Percentiles rank a stretch among this genome's conserved stretches.
These are phyloP conservation scores for Neocrepidodera transversa DNA, from an alignment of 2,888 invertebrate genomes.

Conservation along the genomic window DNA sequence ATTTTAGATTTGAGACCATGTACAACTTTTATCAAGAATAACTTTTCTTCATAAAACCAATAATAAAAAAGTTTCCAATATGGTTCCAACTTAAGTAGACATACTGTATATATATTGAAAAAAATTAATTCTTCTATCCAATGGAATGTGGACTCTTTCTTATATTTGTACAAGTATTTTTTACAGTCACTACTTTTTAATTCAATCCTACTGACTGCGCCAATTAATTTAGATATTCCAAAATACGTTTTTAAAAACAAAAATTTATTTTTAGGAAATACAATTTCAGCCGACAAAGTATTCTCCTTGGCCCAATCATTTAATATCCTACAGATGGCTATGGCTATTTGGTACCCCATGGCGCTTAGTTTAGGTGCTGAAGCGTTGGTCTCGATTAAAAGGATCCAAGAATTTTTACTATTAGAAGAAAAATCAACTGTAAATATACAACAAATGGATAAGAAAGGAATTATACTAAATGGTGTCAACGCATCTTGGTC, in stretches of 20 bases:
- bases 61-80: too few species aligned
- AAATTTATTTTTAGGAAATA: conserved; percentile 63
- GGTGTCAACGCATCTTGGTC: conserved; percentile 53
- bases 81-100: too few species aligned
- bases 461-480: conserved; percentile 43
- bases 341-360: conserved; percentile 38
- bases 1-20: too few species aligned
- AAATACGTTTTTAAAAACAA: neutral
- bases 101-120: too few species aligned
- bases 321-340: conserved; percentile 37
- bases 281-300: conserved; percentile 62
- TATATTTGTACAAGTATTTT: too few species aligned
- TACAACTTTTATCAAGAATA: too few species aligned
- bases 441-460: conserved; percentile 28
- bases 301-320: conserved; percentile 44
- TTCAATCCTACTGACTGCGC: too few species aligned
- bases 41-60: too few species aligned
- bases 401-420: conserved; percentile 38
- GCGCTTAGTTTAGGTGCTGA: conserved; percentile 38
- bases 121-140: too few species aligned
- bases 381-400: conserved; percentile 36
- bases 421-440: conserved; percentile 46
- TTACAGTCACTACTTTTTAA: neutral
- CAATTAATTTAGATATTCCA: too few species aligned
- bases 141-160: too few species aligned